Evolutionary conservation across 2,888 invertebrate species (phyloP), one percentile per base, ranked within the genome.

Genomic region (Drosophila diplacantha): DNA sequence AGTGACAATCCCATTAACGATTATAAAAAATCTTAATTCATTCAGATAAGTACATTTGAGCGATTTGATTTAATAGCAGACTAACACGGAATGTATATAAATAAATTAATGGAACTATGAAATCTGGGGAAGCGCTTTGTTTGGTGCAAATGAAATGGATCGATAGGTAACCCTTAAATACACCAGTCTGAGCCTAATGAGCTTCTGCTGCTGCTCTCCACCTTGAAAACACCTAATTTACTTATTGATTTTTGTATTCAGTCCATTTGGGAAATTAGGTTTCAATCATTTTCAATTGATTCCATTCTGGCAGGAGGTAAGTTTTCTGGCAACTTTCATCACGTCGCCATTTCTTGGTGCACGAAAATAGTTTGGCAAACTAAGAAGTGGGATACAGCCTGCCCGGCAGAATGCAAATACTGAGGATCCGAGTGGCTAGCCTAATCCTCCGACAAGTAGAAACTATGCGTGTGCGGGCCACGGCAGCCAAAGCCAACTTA

Each of bases 201-300:
- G 18, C 20, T 26, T 51, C 65, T n/a, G 18, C 29, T 29, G 29
- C 44, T 44, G 18, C 20, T 37, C 26, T 29, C 49, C 38, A 46
- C 44, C 46, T 32, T 63, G 9, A 16, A 46, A 61, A 59, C 51
- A 43, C 20, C 63, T 66, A 38, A 64, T 55, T 75, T 72, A 77
- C 80, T 61, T 72, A 80, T 75, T 61, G 75, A 74, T 80, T 72
- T 43, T 34, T 63, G 51, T 52, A 63, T 62, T 63, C 32, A 63
- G 50, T 47, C 55, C 56, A 64, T 64, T 64, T 49, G 41, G 44
- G 31, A 61, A 61, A 61, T 62, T 62, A 51, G 43, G 44, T 63
- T 62, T 62, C 49, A 61, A 61, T 61, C 62, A 50, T 50, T 35
- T 61, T 49, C 49, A 50, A 61, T 50, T 63, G 52, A 39, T 46